phyloP scores from a whole-genome alignment of 2,888 invertebrate genomes.

The Venusia cambrica region DNA sequence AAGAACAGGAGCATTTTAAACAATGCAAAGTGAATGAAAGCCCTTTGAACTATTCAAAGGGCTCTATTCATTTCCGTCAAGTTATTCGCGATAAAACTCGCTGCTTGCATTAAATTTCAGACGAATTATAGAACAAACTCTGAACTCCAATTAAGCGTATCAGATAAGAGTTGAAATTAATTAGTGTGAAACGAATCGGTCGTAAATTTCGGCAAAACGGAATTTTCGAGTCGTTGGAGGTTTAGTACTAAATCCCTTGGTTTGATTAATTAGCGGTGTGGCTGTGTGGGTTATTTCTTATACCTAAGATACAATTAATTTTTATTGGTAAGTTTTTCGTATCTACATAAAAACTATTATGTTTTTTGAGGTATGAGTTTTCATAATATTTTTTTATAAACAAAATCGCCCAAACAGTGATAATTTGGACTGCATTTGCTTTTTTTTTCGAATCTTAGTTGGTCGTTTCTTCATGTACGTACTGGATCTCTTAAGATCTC shows the following conservation, averaged over 20 bases:
- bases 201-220: constrained; percentile 53
- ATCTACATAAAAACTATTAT: too few species aligned
- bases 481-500: too few species aligned
- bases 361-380: too few species aligned
- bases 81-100: constrained; percentile 30
- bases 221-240: constrained; percentile 44
- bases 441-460: too few species aligned
- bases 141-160: constrained; percentile 58
- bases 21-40: too few species aligned
- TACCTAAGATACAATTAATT: too few species aligned
- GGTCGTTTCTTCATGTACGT: too few species aligned
- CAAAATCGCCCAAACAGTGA: too few species aligned
- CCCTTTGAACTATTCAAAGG: constrained; percentile 8
- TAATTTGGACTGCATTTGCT: too few species aligned
- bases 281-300: constrained; percentile 26
- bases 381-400: too few species aligned
- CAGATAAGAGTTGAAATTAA: constrained; percentile 65
- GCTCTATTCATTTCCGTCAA: constrained; percentile 26
- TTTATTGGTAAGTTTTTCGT: too few species aligned
- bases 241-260: constrained; percentile 34
- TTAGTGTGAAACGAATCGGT: constrained; percentile 54
- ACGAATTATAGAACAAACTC: constrained; percentile 51
- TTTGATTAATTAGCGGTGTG: constrained; percentile 38
- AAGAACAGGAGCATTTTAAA: too few species aligned
- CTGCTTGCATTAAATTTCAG: constrained; percentile 42